Base-by-base conservation (phyloP, 53 echinoderm and acorn worm species). In the Arbacia lixula region DNA sequence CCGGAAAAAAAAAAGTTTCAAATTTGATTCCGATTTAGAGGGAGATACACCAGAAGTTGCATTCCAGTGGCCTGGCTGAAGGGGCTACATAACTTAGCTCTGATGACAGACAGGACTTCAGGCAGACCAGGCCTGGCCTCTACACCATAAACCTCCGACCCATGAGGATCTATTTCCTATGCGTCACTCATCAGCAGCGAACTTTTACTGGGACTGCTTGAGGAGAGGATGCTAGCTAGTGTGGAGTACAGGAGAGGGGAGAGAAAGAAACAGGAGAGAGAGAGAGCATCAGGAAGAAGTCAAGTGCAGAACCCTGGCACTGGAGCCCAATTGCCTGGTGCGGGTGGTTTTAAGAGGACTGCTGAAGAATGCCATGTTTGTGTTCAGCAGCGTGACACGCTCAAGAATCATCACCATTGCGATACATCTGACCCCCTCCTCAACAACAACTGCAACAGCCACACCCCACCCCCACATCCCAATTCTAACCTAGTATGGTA, bases 141-240 rank as follows among this genome's bases (percentile, higher is more conserved):
- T 37, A 56, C 36, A 77, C 78, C 78, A 77, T 60, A 60, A 58
- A 58, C 57, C 60, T 37, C 26, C 40, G 78, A 60, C 78, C 78
- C 78, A 77, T 60, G 78, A 77, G 78, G 78, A 77, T 77, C 78
- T 77, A 77, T 77, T 76, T 77, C 78, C 78, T 77, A 77, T 77
- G 78, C 60, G 78, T 77, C 78, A 77, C 78, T 77, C 78, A 77
- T 57, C 78, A 58, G 36, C 56, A 20, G 57, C 57, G 58, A 77
- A 77, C 78, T 77, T 46, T 53, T 53, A 72, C 43, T 24, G 69
- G 41, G n/a, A n/a, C n/a, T n/a, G n/a, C n/a, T n/a, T n/a, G n/a
- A n/a, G n/a, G 14, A 46, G 49, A 46, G 14, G 8, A 10, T 46
- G 8, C 9, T 10, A 46, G 49, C 49, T 8, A 46, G 49, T 14